phyloP scores from a whole-genome alignment of 2,888 invertebrate species.

The Hipparchia semele region DNA sequence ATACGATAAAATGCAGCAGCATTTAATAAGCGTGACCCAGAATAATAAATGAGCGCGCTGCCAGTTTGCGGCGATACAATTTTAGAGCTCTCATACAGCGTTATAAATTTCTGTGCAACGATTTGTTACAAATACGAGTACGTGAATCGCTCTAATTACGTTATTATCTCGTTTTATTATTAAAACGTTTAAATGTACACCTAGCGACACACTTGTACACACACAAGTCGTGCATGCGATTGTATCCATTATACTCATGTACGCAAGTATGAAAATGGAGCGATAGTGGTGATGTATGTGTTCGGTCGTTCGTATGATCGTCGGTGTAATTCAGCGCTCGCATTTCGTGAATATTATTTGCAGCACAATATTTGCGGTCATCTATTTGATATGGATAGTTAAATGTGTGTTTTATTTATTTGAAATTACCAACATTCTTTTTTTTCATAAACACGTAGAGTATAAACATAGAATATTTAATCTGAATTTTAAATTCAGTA shows the following conservation, averaged over 20 bases:
- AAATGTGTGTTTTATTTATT: slow-evolving; percentile 17
- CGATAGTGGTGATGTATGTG: slow-evolving; percentile 4
- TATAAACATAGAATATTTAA: background rate
- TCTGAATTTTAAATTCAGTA: too few relatives aligned
- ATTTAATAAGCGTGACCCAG: slow-evolving; percentile 33
- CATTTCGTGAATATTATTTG: slow-evolving; percentile 39
- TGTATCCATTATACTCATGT: slow-evolving; percentile 4
- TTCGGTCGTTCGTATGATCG: slow-evolving; percentile 27
- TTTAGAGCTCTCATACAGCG: slow-evolving; percentile 36
- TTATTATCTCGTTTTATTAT: slow-evolving; percentile 43
- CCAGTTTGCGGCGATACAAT: slow-evolving; percentile 38
- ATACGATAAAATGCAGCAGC: slow-evolving; percentile 26
- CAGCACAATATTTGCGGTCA: slow-evolving; percentile 38
- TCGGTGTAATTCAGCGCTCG: slow-evolving; percentile 30
- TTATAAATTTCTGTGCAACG: slow-evolving; percentile 33
- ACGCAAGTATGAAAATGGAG: background rate
- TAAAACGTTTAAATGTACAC: slow-evolving; percentile 28
- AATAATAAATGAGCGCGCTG: slow-evolving; percentile 37
- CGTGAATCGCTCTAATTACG: slow-evolving; percentile 39
- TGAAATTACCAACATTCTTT: background rate
- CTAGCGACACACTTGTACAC: background rate
- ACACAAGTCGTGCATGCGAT: background rate
- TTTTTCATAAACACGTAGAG: background rate
- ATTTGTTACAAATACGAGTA: slow-evolving; percentile 34
- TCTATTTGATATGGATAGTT: slow-evolving; percentile 35